Evolutionary conservation across 1,140 invertebrate genomes (phyloP).

Genomic region (Temnothorax nylanderi): DNA sequence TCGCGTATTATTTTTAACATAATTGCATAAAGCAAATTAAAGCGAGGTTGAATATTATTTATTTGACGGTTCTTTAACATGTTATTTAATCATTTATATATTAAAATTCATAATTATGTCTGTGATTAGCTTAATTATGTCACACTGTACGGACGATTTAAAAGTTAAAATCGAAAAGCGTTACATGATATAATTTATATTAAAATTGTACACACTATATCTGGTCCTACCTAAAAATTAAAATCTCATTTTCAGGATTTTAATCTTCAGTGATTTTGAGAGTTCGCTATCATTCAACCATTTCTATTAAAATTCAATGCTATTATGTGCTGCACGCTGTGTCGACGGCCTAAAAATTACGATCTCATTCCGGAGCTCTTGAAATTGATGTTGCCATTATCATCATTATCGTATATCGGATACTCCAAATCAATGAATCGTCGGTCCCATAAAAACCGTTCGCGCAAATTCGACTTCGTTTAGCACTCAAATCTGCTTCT

Average conservation of each 20-base stretch:
- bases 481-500: background rate
- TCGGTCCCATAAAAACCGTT: background rate
- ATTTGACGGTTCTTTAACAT: constrained; percentile 4
- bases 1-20: background rate
- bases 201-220: constrained; percentile 1
- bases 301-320: constrained; percentile 28
- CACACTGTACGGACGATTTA: background rate
- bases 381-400: background rate
- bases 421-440: background rate
- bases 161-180: constrained; percentile 1
- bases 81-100: constrained; percentile 1
- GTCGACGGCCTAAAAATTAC: background rate
- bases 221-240: constrained; percentile 5
- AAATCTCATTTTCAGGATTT: constrained; percentile 18
- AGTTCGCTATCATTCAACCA: background rate
- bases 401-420: background rate
- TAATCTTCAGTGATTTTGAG: constrained; percentile 6
- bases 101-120: constrained; percentile 26
- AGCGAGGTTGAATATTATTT: background rate
- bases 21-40: background rate
- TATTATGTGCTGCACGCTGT: background rate
- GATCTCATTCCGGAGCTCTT: background rate
- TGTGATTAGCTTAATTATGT: constrained; percentile 16
- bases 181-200: constrained; percentile 38
- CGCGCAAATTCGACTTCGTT: background rate